Evolutionary conservation across 2,113 vertebrate species (phyloP).

Genomic region (Steatornis caripensis): DNA sequence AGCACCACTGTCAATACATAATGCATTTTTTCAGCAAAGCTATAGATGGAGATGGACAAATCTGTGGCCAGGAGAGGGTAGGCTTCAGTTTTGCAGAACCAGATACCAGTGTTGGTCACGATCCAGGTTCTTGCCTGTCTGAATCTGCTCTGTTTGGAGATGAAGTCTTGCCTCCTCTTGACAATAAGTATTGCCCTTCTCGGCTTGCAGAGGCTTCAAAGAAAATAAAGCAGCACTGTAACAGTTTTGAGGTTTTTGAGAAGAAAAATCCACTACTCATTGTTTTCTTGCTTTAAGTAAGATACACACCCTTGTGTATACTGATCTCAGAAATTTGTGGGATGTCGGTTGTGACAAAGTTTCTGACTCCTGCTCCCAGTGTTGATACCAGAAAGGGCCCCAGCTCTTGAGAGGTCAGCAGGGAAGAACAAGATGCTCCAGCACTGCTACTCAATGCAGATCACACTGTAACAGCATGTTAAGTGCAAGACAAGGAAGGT

Average conservation of each 20-base stretch:
- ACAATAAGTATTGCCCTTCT: background rate
- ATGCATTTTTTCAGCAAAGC: constrained; percentile 31
- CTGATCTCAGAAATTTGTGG: background rate
- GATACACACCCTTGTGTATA: background rate
- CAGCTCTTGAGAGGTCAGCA: background rate
- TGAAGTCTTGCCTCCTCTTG: background rate
- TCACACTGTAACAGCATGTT: background rate
- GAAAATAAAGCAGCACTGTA: background rate
- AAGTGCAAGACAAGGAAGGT: background rate
- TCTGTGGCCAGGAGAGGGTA: background rate
- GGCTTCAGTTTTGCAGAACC: constrained; percentile 1
- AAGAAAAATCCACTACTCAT: background rate
- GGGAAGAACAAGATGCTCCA: background rate
- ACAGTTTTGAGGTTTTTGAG: background rate
- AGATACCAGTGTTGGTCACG: background rate
- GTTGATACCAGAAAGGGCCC: background rate
- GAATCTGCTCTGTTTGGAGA: background rate
- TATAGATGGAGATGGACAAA: constrained; percentile 25
- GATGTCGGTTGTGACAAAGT: background rate
- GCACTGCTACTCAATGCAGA: background rate
- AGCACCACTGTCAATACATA: constrained; percentile 13
- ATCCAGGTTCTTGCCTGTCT: background rate
- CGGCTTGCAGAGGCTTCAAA: background rate
- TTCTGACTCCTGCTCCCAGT: background rate
- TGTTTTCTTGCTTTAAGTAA: background rate